Base-by-base conservation (phyloP, 1,140 invertebrate genomes). In the Polypedilum vanderplanki region DNA sequence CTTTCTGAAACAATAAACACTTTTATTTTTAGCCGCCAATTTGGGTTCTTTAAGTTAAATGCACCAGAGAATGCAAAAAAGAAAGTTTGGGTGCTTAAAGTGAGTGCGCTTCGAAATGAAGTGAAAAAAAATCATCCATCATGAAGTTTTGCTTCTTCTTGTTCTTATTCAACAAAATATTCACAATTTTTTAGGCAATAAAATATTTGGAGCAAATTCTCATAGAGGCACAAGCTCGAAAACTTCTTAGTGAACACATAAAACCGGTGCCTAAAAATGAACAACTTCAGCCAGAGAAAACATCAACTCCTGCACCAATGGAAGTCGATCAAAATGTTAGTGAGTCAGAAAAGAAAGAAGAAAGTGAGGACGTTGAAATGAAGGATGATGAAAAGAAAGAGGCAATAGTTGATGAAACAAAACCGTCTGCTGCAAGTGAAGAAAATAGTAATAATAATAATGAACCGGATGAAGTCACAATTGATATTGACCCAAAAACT, bases 151-250 rank as follows among this genome's bases (percentile, higher is more conserved):
- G 12, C 41, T 77, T 20, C 75, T 41, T 74, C 74, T 73, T 77
- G 74, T 77, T 75, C 57, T 18, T 75, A 73, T 74, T 33, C 74
- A 73, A 75, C 77, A 15, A 74, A 33, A 46, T 75, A 74, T 74
- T 15, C 46, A 5, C 73, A n/a, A 74, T 15, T 75, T 33, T 84
- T 74, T 79, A 87, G 85, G 89, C 91, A 78, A 89, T 93, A 57
- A 93, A 92, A 83, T 94, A 93, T 84, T 84, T 93, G 78, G 93
- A 93, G 83, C 87, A 89, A 76, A 92, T 94, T 89, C 85, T 94
- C 75, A 87, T 92, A 17, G 91, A 94, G 84, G 89, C 90, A 18
- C 88, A 91, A 80, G 85, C 86, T 74, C 84, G 87, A 77, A 86
- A 86, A 70, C 17, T 70, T 10, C 17, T 22, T 8, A 9, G n/a